Percentiles rank a stretch among this genome's conserved stretches.
Conservation (phyloP, 2,113 vertebrate species). For the Gymnogyps californianus region DNA sequence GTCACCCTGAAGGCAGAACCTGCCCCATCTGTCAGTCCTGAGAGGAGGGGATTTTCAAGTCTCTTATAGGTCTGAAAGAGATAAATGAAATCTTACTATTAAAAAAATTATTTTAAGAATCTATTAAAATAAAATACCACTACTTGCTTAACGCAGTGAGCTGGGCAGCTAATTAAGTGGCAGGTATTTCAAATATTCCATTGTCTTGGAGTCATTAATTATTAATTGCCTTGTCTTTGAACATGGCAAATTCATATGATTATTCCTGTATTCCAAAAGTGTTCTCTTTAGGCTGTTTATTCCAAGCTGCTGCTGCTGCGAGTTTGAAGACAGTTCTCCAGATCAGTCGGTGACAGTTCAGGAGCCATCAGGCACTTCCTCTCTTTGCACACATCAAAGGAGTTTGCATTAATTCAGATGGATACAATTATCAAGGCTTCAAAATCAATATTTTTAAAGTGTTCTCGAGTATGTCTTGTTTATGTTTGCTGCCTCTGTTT, state of each 20-base stretch:
- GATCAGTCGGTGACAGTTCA: background rate
- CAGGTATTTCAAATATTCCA: background rate
- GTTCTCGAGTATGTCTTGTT: background rate
- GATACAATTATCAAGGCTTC: background rate
- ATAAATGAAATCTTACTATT: background rate
- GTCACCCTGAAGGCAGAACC: background rate
- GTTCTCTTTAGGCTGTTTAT: slow-evolving; percentile 45
- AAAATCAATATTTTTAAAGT: background rate
- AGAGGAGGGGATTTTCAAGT: background rate
- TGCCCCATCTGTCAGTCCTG: background rate
- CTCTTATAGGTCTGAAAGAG: background rate
- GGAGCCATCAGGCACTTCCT: background rate
- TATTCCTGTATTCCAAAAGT: background rate
- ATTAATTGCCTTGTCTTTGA: slow-evolving; percentile 33
- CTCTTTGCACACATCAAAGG: background rate
- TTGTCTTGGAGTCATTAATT: slow-evolving; percentile 9
- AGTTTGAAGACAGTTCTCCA: background rate
- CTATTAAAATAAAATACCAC: background rate
- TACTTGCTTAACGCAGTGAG: background rate
- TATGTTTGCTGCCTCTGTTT: no score
- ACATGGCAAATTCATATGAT: slow-evolving; percentile 1
- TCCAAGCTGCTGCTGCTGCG: background rate
- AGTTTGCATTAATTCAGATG: background rate
- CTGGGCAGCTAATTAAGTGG: background rate
- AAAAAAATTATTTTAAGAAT: background rate